These are phyloP conservation scores for Hassar affinis DNA, from an alignment of 2,113 vertebrate species.

Conservation along the genomic window DNA sequence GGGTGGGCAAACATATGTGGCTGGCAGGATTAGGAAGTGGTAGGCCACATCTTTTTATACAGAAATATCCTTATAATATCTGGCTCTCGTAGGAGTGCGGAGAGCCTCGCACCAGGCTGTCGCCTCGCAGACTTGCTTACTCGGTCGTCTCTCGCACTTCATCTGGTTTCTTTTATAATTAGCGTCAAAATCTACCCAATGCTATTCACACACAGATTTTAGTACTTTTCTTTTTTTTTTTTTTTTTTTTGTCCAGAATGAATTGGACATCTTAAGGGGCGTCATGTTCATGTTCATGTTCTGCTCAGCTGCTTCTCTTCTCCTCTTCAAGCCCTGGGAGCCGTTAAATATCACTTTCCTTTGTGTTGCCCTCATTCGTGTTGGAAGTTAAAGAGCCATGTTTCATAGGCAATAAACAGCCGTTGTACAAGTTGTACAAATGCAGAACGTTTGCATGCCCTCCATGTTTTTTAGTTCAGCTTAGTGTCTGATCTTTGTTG, in stretches of 20 bases:
- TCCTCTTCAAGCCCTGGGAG: slow-evolving; percentile 11
- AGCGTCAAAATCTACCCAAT: slow-evolving; percentile 54
- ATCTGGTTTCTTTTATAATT: slow-evolving; percentile 52
- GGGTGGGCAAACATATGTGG: slow-evolving; percentile 83
- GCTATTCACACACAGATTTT: slow-evolving; percentile 52
- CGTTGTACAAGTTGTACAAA: not conserved
- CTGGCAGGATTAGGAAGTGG: slow-evolving; percentile 83
- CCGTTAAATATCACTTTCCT: slow-evolving; percentile 38
- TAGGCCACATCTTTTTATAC: slow-evolving; percentile 82
- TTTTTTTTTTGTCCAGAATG: slow-evolving; percentile 25
- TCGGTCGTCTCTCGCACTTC: slow-evolving; percentile 42
- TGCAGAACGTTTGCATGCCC: not conserved
- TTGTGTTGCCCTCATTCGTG: slow-evolving; percentile 34
- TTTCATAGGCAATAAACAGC: not conserved
- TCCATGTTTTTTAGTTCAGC: not conserved
- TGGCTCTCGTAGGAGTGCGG: slow-evolving; percentile 65
- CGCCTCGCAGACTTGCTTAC: slow-evolving; percentile 47
- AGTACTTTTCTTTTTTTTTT: slow-evolving; percentile 27
- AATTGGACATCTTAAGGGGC: slow-evolving; percentile 35
- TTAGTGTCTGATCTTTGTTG: not conserved
- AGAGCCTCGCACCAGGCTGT: slow-evolving; percentile 51
- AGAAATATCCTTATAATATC: slow-evolving; percentile 78
- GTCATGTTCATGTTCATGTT: too few species aligned
- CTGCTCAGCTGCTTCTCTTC: slow-evolving; percentile 23
- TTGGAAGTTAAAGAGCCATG: slow-evolving; percentile 38